These are phyloP conservation scores for Callosobruchus maculatus DNA, from an alignment of 2,888 invertebrate genomes.

Conservation along the genomic window DNA sequence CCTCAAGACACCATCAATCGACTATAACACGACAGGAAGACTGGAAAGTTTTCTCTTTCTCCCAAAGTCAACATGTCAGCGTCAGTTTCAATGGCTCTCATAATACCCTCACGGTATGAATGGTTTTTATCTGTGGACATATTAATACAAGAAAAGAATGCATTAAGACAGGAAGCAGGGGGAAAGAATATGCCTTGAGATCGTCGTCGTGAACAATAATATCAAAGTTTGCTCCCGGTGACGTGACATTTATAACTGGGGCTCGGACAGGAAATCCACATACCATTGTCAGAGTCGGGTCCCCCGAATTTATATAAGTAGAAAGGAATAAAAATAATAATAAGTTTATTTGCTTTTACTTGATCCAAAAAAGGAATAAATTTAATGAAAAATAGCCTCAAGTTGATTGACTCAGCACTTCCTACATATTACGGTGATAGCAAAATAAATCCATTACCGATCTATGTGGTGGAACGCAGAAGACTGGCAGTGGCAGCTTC, in stretches of 20 bases:
- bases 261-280: conserved; percentile 37
- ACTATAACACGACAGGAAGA: not conserved
- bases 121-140: conserved; percentile 25
- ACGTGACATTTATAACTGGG: conserved; percentile 46
- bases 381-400: too few species aligned
- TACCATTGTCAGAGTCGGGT: conserved; percentile 31
- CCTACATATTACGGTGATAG: too few species aligned
- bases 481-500: too few species aligned
- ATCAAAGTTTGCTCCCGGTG: conserved; percentile 40
- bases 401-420: too few species aligned
- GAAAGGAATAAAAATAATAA: too few species aligned
- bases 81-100: conserved; percentile 35
- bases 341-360: too few species aligned
- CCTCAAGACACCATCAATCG: not conserved
- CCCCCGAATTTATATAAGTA: too few species aligned
- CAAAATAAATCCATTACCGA: too few species aligned
- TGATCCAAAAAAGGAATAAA: too few species aligned
- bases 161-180: conserved; percentile 25
- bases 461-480: too few species aligned
- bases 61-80: conserved; percentile 36
- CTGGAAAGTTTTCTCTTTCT: not conserved
- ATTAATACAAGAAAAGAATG: conserved; percentile 40
- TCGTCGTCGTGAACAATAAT: conserved; percentile 33
- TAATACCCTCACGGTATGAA: conserved; percentile 30
- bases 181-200: conserved; percentile 16